phyloP scores from a whole-genome alignment of 1,140 invertebrate genomes.

The Camponotus pennsylvanicus region DNA sequence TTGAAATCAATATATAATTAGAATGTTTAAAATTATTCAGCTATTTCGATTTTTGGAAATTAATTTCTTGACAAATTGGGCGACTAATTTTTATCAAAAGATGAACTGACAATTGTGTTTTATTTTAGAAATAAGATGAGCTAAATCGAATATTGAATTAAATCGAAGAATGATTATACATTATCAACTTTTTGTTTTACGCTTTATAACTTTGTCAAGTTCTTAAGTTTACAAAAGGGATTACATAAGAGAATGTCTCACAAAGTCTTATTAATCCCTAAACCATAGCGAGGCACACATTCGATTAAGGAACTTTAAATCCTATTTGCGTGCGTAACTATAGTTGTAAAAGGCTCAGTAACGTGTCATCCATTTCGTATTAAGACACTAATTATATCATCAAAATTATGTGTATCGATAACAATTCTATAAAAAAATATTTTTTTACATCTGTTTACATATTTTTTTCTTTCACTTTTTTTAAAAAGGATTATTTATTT shows the following conservation, averaged over 20 bases:
- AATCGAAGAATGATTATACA: slow-evolving; percentile 13
- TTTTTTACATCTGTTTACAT: neutral
- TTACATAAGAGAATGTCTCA: slow-evolving; percentile 32
- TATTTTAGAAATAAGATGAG: neutral
- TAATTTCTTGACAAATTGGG: neutral
- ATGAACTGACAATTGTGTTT: neutral
- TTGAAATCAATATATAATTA: too few relatives aligned
- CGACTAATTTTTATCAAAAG: neutral
- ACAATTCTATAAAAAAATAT: neutral
- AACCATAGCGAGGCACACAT: neutral
- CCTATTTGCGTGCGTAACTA: neutral
- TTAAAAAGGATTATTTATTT: slow-evolving; percentile 4
- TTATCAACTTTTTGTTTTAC: slow-evolving; percentile 20
- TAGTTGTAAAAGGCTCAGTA: neutral
- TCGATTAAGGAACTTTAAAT: slow-evolving; percentile 29
- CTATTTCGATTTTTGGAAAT: neutral
- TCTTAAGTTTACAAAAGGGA: slow-evolving; percentile 31
- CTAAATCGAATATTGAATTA: neutral
- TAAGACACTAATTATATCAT: neutral
- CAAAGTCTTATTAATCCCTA: slow-evolving; percentile 40
- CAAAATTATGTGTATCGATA: neutral
- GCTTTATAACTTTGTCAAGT: slow-evolving; percentile 28
- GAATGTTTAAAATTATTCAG: neutral
- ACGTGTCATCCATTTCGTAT: neutral
- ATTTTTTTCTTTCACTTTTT: neutral